Base-by-base conservation (phyloP, 2,888 invertebrate species). In the Ctenicera cuprea region DNA sequence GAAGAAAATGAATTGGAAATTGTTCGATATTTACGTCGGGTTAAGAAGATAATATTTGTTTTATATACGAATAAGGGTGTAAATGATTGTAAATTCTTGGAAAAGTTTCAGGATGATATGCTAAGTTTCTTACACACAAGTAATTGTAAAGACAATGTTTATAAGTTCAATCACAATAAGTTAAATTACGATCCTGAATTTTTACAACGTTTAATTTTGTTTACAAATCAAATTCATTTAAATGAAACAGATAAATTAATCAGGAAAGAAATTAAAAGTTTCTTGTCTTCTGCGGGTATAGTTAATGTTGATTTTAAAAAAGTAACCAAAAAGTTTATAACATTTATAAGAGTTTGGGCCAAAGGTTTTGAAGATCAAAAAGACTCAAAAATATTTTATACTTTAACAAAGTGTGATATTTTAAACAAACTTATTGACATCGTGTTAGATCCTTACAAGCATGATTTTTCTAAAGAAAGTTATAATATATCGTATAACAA, bases 151-250 rank as follows among this genome's bases (percentile, higher is more conserved):
- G 9, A 52, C 9, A 33, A 41, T 12, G 26, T 50, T 20, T 66
- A 52, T 16, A 66, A 30, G 26, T 66, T 66, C 22, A 66, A 26
- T 30, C 45, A n/a, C 14, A n/a, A 4, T 5, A 43, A 57, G 22
- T 18, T 59, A 16, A 18, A 30, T 7, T 67, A 7, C 26, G 59
- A 67, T 14, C 0, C 18, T n/a, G 12, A 67, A 11, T 67, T 57
- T 45, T 14, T 67, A 14, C 9, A 67, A 45, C 57, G 30, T 7
- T 11, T 67, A 33, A 8, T 41, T 43, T 14, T 67, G n/a, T 18
- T 67, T 18, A 7, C 26, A 8, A 67, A 67, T 20, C 54, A 66
- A 57, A 54, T 14, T 38, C 66, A 66, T 54, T 18, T 57, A 12
- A 54, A 38, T 7, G 57, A 16, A 8, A 14, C 16, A 2, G 41